These are phyloP conservation scores for Helicoverpa zea DNA, from an alignment of 1,140 invertebrate genomes.

Conservation along the genomic window DNA sequence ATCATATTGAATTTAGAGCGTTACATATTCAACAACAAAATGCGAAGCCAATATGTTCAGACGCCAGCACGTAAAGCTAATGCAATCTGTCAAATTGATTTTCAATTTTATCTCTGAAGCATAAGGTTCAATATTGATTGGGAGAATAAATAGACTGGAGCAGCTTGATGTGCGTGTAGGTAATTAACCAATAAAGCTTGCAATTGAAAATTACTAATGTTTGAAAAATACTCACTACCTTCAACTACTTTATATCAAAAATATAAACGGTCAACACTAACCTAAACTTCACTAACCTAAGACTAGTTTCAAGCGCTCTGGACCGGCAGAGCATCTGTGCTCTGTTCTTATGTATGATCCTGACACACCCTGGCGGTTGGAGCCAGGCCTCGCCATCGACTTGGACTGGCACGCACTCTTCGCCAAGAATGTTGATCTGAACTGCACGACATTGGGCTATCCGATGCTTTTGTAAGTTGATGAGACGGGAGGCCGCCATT, in stretches of 20 bases:
- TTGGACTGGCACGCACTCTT: constrained; percentile 96
- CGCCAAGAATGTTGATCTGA: constrained; percentile 97
- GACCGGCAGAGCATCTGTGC: constrained; percentile 98
- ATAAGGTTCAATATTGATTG: too few species aligned
- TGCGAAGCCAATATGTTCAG: too few species aligned
- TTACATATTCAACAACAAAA: too few species aligned
- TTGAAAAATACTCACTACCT: constrained; percentile 4
- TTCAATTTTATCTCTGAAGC: too few species aligned
- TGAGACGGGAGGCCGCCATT: constrained; percentile 97
- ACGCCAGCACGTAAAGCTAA: too few species aligned
- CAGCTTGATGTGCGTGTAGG: too few species aligned
- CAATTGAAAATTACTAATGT: neutral
- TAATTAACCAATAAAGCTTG: too few species aligned
- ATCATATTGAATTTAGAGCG: too few species aligned
- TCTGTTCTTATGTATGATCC: constrained; percentile 98
- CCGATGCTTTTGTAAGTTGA: constrained; percentile 98
- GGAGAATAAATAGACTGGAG: too few species aligned
- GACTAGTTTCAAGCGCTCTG: constrained; percentile 94
- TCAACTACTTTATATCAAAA: constrained; percentile 31
- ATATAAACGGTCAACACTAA: constrained; percentile 35
- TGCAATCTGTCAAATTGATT: too few species aligned
- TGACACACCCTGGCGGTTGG: constrained; percentile 98
- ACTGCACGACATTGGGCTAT: constrained; percentile 98
- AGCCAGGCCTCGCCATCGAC: constrained; percentile 99
- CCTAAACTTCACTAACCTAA: constrained; percentile 86